Base-by-base conservation (phyloP, 2,113 vertebrate genomes). In the Garra rufa region DNA sequence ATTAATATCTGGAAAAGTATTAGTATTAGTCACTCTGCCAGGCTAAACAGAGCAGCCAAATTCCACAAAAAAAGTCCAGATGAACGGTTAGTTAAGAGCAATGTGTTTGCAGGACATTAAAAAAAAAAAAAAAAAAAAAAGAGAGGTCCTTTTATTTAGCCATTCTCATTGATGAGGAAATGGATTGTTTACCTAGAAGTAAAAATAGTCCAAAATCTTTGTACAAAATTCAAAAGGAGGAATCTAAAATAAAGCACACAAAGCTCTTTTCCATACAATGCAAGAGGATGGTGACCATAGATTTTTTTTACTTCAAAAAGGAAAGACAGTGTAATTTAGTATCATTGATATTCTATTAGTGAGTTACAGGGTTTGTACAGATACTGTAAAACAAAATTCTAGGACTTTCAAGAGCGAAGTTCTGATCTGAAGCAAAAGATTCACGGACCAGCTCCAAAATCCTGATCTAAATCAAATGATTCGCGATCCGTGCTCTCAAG, bases 21-120 rank as follows among this genome's bases (percentile, higher is more conserved):
- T 77, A 77, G 76, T 59, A 43, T 78, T 44, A 28, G 8, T 44
- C 52, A 26, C 14, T 43, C 55, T 59, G 38, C 7, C 76, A 61
- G 55, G 6, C 34, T 59, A 43, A 61, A 61, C 1, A 7, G 0
- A 26, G 76, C 34, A 24, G 50, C 75, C 75, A 76, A 76, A 57
- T 2, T 3, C 52, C 34, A 77, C 75, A 41, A 59, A 26, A n/a
- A 15, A 78, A 59, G 74, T 59, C 34, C 34, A 59, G 75, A 52
- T 78, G 34, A 78, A 78, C 13, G 63, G 55, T 79, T 44, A 63
- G 57, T 24, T 3, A 76, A 14, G 75, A 57, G 50, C 19, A 30
- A n/a, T 1, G 9, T 5, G 9, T 38, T 48, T 34, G 73, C 8
- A 34, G 8, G 15, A 71, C 38, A 28, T 4, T 3, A 2, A 34